Conservation (phyloP, 2,113 vertebrate species). For the Callaeas wilsoni region DNA sequence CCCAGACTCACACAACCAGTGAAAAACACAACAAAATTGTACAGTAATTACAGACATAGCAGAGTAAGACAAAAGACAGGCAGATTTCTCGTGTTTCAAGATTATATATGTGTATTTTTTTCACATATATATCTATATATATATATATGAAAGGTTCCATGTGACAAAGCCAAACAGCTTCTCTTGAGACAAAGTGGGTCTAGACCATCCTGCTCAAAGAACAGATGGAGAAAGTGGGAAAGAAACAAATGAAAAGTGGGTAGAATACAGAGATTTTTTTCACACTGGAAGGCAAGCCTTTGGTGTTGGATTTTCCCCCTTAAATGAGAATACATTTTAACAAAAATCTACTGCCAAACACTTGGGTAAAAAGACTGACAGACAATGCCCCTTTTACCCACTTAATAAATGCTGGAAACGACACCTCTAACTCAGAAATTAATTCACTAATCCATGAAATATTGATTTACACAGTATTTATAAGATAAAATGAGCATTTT, state of each 20-base stretch:
- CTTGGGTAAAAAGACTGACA: background rate
- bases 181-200: background rate
- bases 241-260: background rate
- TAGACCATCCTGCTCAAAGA: background rate
- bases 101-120: accelerated
- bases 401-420: background rate
- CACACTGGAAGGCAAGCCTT: background rate
- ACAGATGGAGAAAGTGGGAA: background rate
- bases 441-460: background rate
- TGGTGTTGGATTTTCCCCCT: background rate
- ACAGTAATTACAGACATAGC: background rate
- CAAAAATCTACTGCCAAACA: background rate
- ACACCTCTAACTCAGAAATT: background rate
- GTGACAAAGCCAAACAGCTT: background rate
- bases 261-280: background rate
- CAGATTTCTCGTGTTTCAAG: background rate
- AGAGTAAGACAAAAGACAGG: background rate
- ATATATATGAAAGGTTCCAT: background rate
- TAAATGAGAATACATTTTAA: background rate
- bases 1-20: background rate
- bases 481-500: background rate
- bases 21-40: background rate
- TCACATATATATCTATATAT: background rate
- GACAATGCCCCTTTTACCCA: too few relatives aligned
- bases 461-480: background rate